phyloP scores from a whole-genome alignment of 2,113 vertebrate genomes.

The Stercorarius parasiticus region DNA sequence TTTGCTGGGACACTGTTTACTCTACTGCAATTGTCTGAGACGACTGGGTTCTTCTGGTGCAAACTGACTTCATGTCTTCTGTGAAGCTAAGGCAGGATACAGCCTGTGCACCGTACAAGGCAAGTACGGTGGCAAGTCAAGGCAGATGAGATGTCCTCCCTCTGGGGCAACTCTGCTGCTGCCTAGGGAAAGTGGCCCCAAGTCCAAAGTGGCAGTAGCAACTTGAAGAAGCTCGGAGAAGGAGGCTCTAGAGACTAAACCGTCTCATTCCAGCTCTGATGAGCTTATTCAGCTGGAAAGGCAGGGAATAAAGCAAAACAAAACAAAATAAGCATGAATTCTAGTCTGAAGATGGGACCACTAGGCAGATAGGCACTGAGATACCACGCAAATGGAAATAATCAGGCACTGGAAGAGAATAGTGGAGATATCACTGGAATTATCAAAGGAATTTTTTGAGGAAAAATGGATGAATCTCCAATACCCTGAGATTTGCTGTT shows the following conservation, averaged over 20 bases:
- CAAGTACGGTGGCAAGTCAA: not conserved
- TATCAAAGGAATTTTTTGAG: not conserved
- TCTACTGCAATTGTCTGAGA: not conserved
- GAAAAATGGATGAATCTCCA: not conserved
- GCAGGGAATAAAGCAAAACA: not conserved
- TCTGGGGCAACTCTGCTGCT: not conserved
- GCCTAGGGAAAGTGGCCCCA: not conserved
- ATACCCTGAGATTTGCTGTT: not conserved
- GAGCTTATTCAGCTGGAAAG: not conserved
- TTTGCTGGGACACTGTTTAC: not conserved
- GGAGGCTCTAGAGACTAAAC: not conserved
- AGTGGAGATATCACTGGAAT: not conserved
- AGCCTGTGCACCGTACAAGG: not conserved
- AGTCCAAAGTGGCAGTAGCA: not conserved
- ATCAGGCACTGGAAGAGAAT: not conserved
- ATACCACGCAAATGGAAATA: not conserved
- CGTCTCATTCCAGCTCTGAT: not conserved
- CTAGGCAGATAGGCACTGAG: not conserved
- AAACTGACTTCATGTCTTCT: not conserved
- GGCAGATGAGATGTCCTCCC: not conserved
- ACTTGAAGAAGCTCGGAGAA: not conserved
- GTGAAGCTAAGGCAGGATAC: not conserved
- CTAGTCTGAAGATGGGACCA: not conserved
- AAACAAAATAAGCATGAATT: not conserved
- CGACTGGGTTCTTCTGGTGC: constrained; percentile 15